Evolutionary conservation across 30 jellyfish, hydroid and myxozoan genomes (phyloP).

Genomic region (Turritopsis dohrnii): DNA sequence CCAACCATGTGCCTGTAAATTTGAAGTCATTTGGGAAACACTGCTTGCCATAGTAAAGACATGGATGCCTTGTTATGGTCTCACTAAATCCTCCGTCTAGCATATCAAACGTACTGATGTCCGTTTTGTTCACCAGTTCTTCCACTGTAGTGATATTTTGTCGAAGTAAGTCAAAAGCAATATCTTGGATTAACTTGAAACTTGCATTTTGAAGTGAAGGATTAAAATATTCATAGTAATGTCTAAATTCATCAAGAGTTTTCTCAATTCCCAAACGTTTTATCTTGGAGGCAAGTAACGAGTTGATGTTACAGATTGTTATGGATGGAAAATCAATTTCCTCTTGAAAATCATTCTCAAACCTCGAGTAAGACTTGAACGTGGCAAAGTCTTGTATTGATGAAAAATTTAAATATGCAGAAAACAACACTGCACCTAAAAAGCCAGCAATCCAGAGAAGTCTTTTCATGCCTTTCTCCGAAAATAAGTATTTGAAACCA

Average conservation of each 20-base stretch:
- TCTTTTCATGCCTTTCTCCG: background rate
- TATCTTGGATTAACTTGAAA: background rate
- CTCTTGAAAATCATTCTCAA: background rate
- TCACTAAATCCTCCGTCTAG: background rate
- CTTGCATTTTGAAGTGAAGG: background rate
- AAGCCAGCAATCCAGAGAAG: background rate
- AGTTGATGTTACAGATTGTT: background rate
- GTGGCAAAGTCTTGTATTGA: background rate
- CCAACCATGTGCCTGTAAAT: background rate
- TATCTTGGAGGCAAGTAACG: background rate
- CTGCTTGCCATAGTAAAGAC: background rate
- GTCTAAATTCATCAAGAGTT: background rate
- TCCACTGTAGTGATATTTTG: background rate
- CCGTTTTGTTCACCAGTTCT: background rate
- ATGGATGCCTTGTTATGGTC: background rate
- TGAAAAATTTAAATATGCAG: background rate
- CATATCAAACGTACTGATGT: background rate
- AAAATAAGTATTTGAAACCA: background rate
- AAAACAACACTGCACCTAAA: background rate
- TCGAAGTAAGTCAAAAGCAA: background rate
- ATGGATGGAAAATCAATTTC: background rate
- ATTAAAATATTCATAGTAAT: background rate
- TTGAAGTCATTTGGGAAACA: background rate
- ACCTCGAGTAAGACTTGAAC: background rate
- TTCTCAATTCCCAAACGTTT: background rate